Evolutionary conservation across 2,888 invertebrate genomes (phyloP).

Genomic region (Seladonia tumulorum): DNA sequence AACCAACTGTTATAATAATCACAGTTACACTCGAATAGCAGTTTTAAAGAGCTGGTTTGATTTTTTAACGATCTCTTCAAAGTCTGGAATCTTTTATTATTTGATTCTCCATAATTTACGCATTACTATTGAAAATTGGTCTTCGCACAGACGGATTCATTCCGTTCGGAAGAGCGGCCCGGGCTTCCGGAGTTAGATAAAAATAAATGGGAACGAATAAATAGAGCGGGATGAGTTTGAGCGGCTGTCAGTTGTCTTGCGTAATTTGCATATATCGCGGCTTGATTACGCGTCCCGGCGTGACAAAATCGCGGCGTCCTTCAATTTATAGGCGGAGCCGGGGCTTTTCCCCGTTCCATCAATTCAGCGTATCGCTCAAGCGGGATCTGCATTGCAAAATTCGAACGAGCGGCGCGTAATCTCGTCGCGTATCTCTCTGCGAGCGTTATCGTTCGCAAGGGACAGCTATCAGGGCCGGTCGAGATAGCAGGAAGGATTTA

Average conservation of each 20-base stretch:
- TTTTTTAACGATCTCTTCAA: too few species aligned
- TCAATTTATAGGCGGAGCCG: constrained; percentile 50
- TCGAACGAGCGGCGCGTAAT: constrained; percentile 61
- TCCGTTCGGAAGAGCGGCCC: too few species aligned
- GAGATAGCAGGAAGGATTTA: constrained; percentile 67
- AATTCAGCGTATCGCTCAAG: constrained; percentile 61
- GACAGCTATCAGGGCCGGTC: constrained; percentile 56
- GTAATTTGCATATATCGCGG: constrained; percentile 54
- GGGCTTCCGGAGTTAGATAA: neutral
- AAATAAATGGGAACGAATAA: neutral
- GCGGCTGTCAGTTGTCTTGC: constrained; percentile 27
- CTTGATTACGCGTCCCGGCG: constrained; percentile 42
- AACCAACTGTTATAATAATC: too few species aligned
- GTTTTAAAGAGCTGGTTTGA: too few species aligned
- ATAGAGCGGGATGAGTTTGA: neutral
- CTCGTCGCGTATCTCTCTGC: constrained; percentile 63
- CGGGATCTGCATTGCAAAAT: constrained; percentile 72
- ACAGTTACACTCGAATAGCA: too few species aligned
- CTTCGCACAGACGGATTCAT: too few species aligned
- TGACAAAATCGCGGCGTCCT: constrained; percentile 53
- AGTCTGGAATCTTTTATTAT: too few species aligned
- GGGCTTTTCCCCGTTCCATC: constrained; percentile 52
- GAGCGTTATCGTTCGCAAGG: constrained; percentile 63
- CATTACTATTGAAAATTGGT: too few species aligned
- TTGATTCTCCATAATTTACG: too few species aligned